Evolutionary conservation across 2,888 invertebrate genomes (phyloP).

Genomic region (Dastarcus helophoroides): DNA sequence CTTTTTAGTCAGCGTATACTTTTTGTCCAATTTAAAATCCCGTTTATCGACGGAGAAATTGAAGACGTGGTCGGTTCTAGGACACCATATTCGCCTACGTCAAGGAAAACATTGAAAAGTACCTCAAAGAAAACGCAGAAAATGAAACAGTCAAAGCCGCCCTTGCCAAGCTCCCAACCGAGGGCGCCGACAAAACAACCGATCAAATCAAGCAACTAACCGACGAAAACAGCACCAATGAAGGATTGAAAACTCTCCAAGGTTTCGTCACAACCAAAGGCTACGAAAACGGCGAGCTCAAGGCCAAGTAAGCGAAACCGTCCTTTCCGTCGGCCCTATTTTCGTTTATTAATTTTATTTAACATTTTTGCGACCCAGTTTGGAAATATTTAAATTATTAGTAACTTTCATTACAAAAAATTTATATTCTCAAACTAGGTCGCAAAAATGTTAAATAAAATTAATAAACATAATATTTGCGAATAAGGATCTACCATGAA

Average conservation of each 20-base stretch:
- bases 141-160: slow-evolving; percentile 53
- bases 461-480: too few relatives aligned
- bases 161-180: slow-evolving; percentile 51
- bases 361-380: too few relatives aligned
- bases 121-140: slow-evolving; percentile 61
- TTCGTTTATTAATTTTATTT: too few relatives aligned
- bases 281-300: slow-evolving; percentile 63
- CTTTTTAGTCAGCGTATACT: too few relatives aligned
- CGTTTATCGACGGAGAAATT: too few relatives aligned
- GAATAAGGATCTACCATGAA: too few relatives aligned
- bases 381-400: too few relatives aligned
- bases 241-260: slow-evolving; percentile 77
- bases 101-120: slow-evolving; percentile 56
- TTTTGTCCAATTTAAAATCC: too few relatives aligned
- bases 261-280: slow-evolving; percentile 83
- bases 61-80: slow-evolving; percentile 48
- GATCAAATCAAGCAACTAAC: slow-evolving; percentile 72
- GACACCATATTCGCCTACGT: slow-evolving; percentile 71
- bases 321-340: too few relatives aligned
- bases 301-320: slow-evolving; percentile 93
- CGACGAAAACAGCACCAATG: slow-evolving; percentile 66
- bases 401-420: too few relatives aligned
- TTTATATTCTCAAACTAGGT: too few relatives aligned
- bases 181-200: slow-evolving; percentile 41
- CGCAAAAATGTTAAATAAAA: too few relatives aligned